A percentile compares a stretch with the other conserved stretches of the same genome.
Conservation (phyloP, 2,113 vertebrate genomes). For the Oryzias woworae region DNA sequence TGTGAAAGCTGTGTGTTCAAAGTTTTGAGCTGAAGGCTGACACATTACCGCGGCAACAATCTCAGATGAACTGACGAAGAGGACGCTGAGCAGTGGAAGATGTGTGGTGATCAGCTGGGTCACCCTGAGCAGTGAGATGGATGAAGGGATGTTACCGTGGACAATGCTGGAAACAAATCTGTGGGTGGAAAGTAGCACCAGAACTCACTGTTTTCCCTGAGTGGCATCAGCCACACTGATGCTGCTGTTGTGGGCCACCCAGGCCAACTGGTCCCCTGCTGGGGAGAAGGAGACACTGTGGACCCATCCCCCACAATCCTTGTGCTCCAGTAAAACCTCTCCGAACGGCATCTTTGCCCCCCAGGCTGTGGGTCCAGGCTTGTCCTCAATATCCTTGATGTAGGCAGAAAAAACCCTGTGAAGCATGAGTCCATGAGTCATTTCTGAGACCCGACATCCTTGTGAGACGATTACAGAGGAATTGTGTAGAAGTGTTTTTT, state of each 20-base stretch:
- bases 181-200: neutral
- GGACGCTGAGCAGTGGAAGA: constrained; percentile 68
- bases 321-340: constrained; percentile 78
- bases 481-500: too few relatives aligned
- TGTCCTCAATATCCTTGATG: constrained; percentile 84
- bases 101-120: constrained; percentile 72
- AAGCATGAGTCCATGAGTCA: neutral
- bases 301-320: constrained; percentile 83
- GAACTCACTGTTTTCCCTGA: constrained; percentile 76
- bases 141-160: too few relatives aligned
- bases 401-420: constrained; percentile 79
- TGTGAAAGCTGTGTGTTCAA: too few relatives aligned
- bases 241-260: constrained; percentile 81
- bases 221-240: constrained; percentile 73
- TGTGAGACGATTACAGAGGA: neutral
- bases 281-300: constrained; percentile 80
- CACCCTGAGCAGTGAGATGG: constrained; percentile 58
- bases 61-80: constrained; percentile 70
- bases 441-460: neutral
- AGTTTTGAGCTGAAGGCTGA: neutral
- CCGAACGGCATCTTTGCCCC: constrained; percentile 83
- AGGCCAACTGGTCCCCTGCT: constrained; percentile 76
- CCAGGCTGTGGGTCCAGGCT: constrained; percentile 81
- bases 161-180: too few relatives aligned
- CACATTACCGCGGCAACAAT: constrained; percentile 74